Conservation (phyloP, 2,888 invertebrate genomes). For the Sepioteuthis lessoniana region DNA sequence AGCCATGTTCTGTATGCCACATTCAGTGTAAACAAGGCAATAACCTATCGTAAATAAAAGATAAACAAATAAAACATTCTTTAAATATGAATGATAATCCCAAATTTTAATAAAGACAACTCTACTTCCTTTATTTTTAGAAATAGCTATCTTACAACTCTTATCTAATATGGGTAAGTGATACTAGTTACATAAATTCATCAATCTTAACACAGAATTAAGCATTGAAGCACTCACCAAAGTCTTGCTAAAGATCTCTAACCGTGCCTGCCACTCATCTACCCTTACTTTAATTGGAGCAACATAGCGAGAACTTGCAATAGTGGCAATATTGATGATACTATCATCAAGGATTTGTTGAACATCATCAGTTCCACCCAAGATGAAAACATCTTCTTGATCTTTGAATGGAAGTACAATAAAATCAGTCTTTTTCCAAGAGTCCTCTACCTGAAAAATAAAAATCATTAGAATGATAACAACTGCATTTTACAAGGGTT, state of each 20-base stretch:
- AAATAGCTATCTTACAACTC: too few species aligned
- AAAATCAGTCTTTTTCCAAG: constrained; percentile 87
- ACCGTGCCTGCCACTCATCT: constrained; percentile 84
- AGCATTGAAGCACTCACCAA: constrained; percentile 78
- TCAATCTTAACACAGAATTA: too few species aligned
- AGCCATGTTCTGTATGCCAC: too few species aligned
- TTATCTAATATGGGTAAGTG: too few species aligned
- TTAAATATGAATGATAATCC: too few species aligned
- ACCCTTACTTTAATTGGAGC: constrained; percentile 86
- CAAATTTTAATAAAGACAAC: too few species aligned
- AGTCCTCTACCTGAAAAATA: constrained; percentile 82
- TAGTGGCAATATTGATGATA: constrained; percentile 87
- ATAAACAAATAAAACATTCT: too few species aligned
- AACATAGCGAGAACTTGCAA: constrained; percentile 87
- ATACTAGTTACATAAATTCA: too few species aligned
- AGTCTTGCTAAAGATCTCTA: constrained; percentile 85
- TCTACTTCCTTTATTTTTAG: too few species aligned
- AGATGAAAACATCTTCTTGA: constrained; percentile 85
- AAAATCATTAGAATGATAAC: background rate
- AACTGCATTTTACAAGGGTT: background rate
- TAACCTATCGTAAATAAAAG: too few species aligned
- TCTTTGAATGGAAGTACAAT: constrained; percentile 85
- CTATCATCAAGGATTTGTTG: constrained; percentile 87
- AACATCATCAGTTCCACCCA: constrained; percentile 88
- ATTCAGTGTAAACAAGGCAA: too few species aligned